Evolutionary conservation across 2,113 vertebrate species (phyloP).

Genomic region (Seriola dumerili): DNA sequence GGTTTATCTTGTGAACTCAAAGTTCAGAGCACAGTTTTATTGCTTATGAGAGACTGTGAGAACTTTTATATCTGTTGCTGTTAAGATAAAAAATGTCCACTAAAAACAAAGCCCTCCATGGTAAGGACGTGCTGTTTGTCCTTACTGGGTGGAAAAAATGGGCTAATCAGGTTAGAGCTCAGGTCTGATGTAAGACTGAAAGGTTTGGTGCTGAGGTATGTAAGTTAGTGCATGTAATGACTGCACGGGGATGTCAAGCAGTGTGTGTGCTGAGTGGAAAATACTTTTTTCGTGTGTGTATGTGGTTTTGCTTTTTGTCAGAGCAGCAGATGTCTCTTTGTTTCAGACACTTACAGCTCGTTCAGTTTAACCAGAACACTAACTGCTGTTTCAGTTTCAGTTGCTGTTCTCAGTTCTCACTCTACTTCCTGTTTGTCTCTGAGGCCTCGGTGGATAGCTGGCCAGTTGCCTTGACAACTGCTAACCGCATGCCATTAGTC

Average conservation of each 20-base stretch:
- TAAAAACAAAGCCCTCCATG: conserved; percentile 21
- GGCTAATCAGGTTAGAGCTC: background rate
- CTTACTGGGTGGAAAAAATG: background rate
- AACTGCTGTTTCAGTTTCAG: conserved; percentile 74
- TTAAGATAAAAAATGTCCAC: conserved; percentile 1
- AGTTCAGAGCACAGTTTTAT: conserved; percentile 56
- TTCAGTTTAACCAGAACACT: conserved; percentile 20
- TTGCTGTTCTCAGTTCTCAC: conserved; percentile 67
- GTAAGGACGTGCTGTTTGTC: background rate
- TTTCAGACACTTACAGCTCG: background rate
- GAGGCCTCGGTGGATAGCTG: background rate
- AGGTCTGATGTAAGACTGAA: conserved; percentile 3
- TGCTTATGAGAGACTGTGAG: background rate
- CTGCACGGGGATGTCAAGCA: background rate
- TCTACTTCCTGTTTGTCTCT: conserved; percentile 71
- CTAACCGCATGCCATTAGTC: conserved; percentile 46
- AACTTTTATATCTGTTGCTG: background rate
- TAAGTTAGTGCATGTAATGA: conserved; percentile 13
- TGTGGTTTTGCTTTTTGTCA: conserved; percentile 31
- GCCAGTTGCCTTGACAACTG: conserved; percentile 43
- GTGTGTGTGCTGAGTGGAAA: background rate
- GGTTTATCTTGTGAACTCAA: conserved; percentile 22
- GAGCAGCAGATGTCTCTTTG: conserved; percentile 28
- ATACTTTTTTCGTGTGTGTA: background rate
- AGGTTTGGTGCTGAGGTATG: conserved; percentile 5